A percentile compares a stretch with the other conserved stretches of the same genome.
Evolutionary conservation across 2,113 vertebrate genomes (phyloP).

Genomic region (Apteryx owenii): DNA sequence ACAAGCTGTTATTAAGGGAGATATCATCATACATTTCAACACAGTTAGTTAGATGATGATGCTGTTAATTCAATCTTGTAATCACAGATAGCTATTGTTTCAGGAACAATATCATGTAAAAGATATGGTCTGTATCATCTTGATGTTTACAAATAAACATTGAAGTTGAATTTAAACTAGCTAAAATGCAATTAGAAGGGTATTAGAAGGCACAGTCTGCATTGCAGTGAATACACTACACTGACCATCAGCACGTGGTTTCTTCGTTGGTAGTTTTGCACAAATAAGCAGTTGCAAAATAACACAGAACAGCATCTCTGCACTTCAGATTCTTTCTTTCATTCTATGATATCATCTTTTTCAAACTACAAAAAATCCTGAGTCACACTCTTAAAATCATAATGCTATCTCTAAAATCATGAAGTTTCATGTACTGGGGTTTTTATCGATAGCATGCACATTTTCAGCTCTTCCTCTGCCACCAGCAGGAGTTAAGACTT

Average conservation of each 20-base stretch:
- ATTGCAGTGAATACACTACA: not conserved
- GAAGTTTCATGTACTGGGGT: not conserved
- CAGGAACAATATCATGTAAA: not conserved
- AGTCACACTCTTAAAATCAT: not conserved
- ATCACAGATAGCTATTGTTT: constrained; percentile 22
- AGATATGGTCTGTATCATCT: constrained; percentile 14
- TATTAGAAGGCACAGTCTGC: constrained; percentile 14
- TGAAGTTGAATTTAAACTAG: constrained; percentile 30
- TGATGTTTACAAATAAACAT: constrained; percentile 45
- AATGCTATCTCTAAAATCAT: not conserved
- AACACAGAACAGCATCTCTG: fast-evolving
- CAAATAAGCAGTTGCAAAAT: not conserved
- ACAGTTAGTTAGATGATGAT: constrained; percentile 5
- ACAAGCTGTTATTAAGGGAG: not conserved
- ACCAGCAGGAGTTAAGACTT: not conserved
- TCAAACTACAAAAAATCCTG: not conserved
- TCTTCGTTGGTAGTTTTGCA: not conserved
- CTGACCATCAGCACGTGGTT: not conserved
- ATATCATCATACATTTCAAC: not conserved
- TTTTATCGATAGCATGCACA: not conserved
- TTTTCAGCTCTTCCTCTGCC: not conserved
- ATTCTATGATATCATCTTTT: not conserved
- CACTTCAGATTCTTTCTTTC: not conserved
- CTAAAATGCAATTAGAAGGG: constrained; percentile 23
- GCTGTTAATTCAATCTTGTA: constrained; percentile 41